These are phyloP conservation scores for Agrypnia vestita DNA, from an alignment of 1,140 invertebrate species.

Conservation along the genomic window DNA sequence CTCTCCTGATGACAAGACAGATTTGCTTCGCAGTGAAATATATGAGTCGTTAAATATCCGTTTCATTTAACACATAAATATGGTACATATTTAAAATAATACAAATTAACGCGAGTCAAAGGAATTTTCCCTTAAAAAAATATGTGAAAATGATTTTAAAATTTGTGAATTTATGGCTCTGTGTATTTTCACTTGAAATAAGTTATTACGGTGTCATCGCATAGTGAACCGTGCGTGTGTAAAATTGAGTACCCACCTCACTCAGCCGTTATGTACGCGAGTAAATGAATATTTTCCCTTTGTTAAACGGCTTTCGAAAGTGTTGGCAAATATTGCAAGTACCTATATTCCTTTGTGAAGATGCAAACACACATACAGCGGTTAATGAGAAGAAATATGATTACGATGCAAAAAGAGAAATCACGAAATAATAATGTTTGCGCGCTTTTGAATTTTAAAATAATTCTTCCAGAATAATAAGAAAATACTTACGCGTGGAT, in stretches of 20 bases:
- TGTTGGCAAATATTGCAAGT: slow-evolving; percentile 30
- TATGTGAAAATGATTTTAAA: no score
- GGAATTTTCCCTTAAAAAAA: no score
- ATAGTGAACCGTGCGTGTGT: slow-evolving; percentile 4
- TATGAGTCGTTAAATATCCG: no score
- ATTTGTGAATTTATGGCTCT: background rate
- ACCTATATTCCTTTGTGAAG: slow-evolving; percentile 40
- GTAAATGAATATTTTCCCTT: slow-evolving; percentile 37
- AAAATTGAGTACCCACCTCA: slow-evolving; percentile 16
- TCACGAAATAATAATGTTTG: background rate
- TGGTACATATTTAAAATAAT: no score
- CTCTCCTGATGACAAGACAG: no score
- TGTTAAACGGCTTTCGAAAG: slow-evolving; percentile 41
- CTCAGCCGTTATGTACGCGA: slow-evolving; percentile 13
- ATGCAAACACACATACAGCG: slow-evolving; percentile 21
- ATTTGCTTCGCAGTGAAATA: no score
- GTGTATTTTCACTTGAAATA: background rate
- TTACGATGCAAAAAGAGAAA: slow-evolving; percentile 33
- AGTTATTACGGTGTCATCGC: background rate
- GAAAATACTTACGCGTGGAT: no score
- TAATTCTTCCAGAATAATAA: no score
- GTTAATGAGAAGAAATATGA: slow-evolving; percentile 44
- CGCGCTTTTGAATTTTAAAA: slow-evolving; percentile 8
- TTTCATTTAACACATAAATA: no score
- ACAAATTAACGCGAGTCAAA: no score